Percentiles rank a stretch among this genome's conserved stretches.
Conservation (phyloP, 2,888 invertebrate species). For the Crematogaster levior region DNA sequence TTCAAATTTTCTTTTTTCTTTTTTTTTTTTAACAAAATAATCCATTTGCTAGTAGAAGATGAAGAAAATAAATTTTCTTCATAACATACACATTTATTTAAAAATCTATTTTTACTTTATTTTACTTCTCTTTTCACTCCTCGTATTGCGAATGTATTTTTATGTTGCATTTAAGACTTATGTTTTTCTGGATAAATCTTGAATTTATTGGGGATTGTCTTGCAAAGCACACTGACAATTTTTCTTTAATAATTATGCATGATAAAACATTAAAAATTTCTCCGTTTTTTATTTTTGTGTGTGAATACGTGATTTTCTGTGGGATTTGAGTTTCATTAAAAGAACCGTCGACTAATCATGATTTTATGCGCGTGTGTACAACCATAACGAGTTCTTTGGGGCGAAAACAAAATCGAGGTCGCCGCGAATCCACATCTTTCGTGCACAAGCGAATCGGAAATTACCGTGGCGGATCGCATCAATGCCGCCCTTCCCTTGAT, state of each 20-base stretch:
- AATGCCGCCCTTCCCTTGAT: slow-evolving; percentile 48
- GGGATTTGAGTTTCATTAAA: background rate
- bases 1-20: background rate
- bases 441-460: slow-evolving; percentile 51
- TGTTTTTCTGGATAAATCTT: background rate
- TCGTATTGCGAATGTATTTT: background rate
- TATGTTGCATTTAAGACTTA: background rate
- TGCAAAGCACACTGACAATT: background rate
- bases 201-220: slow-evolving; percentile 1
- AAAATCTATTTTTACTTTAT: slow-evolving; percentile 16
- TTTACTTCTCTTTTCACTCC: background rate
- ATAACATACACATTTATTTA: background rate
- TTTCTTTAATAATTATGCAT: background rate
- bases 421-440: slow-evolving; percentile 19
- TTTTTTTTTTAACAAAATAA: background rate
- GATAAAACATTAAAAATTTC: background rate
- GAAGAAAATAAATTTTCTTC: background rate
- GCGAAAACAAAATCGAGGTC: slow-evolving; percentile 47
- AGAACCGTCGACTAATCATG: slow-evolving; percentile 24
- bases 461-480: slow-evolving; percentile 40
- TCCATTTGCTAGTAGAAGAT: background rate
- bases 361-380: slow-evolving; percentile 30
- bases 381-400: slow-evolving; percentile 52
- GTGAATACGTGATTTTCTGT: background rate
- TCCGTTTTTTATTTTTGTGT: background rate